These are phyloP conservation scores for Ophion obscuratus DNA, from an alignment of 2,888 invertebrate species.

Conservation along the genomic window DNA sequence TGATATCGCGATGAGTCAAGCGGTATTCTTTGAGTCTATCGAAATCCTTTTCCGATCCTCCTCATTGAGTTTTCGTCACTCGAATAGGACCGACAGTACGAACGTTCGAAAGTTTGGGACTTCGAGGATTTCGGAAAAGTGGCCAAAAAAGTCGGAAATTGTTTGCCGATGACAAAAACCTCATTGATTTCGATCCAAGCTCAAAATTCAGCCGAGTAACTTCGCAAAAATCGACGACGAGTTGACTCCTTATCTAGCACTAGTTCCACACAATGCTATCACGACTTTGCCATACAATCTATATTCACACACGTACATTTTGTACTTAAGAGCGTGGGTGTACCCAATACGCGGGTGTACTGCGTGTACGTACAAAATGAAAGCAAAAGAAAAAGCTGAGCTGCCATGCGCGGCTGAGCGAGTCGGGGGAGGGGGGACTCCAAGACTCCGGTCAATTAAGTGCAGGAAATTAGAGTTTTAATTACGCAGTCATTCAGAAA, in stretches of 20 bases:
- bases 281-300: constrained; percentile 19
- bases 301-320: no score
- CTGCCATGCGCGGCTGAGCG: constrained; percentile 62
- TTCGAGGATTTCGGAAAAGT: background rate
- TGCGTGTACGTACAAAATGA: constrained; percentile 30
- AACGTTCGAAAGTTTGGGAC: background rate
- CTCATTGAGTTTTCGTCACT: no score
- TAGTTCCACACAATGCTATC: background rate
- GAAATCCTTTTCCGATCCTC: no score
- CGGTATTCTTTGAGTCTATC: no score
- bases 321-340: background rate
- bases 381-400: constrained; percentile 63
- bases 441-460: constrained; percentile 84
- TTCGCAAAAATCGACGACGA: constrained; percentile 45
- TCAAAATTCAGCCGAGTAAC: constrained; percentile 25
- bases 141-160: background rate
- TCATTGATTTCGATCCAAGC: no score
- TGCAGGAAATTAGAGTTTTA: constrained; percentile 84
- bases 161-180: no score
- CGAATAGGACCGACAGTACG: no score
- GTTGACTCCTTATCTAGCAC: constrained; percentile 23
- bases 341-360: background rate
- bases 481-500: constrained; percentile 85
- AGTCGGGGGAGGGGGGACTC: constrained; percentile 70
- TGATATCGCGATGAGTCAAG: no score